These are phyloP conservation scores for Balaenoptera acutorostrata DNA, from an alignment of 2,113 vertebrate genomes.

Conservation along the genomic window DNA sequence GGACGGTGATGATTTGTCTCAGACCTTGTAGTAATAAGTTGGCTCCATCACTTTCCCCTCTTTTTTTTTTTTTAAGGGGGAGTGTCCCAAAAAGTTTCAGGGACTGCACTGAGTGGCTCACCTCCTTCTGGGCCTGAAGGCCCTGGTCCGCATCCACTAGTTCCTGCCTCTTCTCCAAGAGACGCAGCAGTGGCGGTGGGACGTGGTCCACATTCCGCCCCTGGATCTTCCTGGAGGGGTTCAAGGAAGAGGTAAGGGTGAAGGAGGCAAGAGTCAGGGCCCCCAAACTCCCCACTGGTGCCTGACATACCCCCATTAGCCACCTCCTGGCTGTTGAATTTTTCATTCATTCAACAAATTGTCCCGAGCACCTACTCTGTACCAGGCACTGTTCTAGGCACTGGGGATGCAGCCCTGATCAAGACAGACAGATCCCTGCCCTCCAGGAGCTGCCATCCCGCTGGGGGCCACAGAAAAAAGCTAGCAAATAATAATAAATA, in stretches of 20 bases:
- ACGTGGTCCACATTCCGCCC: neutral
- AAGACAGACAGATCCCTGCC: neutral
- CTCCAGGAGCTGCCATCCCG: too few relatives aligned
- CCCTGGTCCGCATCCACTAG: conserved; percentile 37
- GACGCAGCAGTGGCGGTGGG: neutral
- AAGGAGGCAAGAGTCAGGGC: neutral
- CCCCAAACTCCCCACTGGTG: neutral
- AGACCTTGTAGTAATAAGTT: neutral
- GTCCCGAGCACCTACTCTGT: neutral
- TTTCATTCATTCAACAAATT: neutral
- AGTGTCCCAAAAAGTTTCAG: neutral
- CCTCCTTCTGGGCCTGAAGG: conserved; percentile 77
- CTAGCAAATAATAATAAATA: neutral
- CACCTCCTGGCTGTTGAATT: neutral
- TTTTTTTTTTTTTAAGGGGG: too few relatives aligned
- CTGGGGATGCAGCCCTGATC: neutral
- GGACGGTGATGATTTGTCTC: neutral
- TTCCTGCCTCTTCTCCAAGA: conserved; percentile 81
- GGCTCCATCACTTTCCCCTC: neutral
- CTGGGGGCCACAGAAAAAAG: neutral
- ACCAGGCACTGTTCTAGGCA: neutral
- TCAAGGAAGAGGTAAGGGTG: neutral
- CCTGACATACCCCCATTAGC: neutral
- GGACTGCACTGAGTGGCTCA: conserved; percentile 1
- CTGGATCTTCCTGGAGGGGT: conserved; percentile 34